phyloP scores from a whole-genome alignment of 1,140 invertebrate genomes.

The Anthonomus grandis region DNA sequence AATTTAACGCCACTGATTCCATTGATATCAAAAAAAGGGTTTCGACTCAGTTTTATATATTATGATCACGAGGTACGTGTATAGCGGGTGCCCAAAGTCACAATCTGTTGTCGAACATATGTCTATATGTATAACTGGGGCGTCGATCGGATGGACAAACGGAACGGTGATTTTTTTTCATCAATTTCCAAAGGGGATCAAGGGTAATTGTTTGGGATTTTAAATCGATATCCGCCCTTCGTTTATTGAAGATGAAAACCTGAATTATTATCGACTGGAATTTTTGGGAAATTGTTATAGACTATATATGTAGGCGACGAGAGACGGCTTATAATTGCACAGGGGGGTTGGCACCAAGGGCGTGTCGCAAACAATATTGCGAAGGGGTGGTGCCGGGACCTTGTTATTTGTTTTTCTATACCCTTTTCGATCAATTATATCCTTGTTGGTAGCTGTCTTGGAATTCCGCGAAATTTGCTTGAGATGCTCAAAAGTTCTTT shows the following conservation, averaged over 20 bases:
- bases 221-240: slow-evolving; percentile 15
- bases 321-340: neutral
- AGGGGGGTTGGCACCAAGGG: neutral
- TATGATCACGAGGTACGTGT: too few species aligned
- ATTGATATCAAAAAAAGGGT: too few species aligned
- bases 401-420: neutral
- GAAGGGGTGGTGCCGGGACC: neutral
- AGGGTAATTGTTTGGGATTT: slow-evolving; percentile 12
- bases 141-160: slow-evolving; percentile 14
- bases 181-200: neutral
- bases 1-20: too few species aligned
- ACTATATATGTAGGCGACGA: too few species aligned
- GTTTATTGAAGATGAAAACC: too few species aligned
- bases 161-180: slow-evolving; percentile 10
- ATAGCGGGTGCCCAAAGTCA: slow-evolving; percentile 24
- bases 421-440: neutral
- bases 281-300: too few species aligned
- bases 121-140: slow-evolving; percentile 10
- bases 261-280: too few species aligned
- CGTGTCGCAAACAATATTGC: neutral
- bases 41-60: too few species aligned
- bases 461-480: neutral
- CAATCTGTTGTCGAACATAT: slow-evolving; percentile 26
- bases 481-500: neutral
- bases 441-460: neutral